Evolutionary conservation across 2,888 invertebrate species (phyloP), one percentile per base, ranked within the genome.

Genomic region (Drosophila paranaensis): DNA sequence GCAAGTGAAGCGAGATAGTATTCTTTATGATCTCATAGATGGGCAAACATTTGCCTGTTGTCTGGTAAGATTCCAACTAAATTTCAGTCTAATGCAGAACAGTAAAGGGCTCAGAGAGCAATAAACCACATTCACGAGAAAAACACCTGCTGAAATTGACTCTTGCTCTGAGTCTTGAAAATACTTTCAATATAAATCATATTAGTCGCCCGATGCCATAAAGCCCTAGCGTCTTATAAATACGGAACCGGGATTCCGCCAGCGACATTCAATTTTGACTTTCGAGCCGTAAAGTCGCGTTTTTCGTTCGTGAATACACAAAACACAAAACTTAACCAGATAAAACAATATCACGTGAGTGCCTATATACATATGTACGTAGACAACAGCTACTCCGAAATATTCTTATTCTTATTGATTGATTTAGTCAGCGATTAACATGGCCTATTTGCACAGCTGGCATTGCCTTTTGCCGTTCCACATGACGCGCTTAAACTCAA

Each of bases 41-140:
- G 51, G 67, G 50, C 70, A 81, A 81, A 77, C 74, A 82, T 84
- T 84, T 83, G 50, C 56, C 20, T 39, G 25, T 53, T 55, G 86
- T 81, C 87, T 83, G 63, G 60, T 63, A 39, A 37, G 66, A 70
- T 77, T 83, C 75, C 61, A 61, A 43, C 63, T 77, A 86, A 74
- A 74, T 71, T 56, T 39, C 5, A 25, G 50, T 27, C n/a, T 72
- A 75, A 60, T 57, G 55, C 46, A 62, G 56, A 62, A 50, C 64
- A 56, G 68, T 64, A 66, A 77, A 77, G 54, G 58, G 60, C 57
- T 71, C n/a, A 46, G 40, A 33, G 51, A 60, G 60, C 30, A 11
- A 51, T 57, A 58, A 54, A 57, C 39, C 50, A 39, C 57, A 48
- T 72, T 77, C 68, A 53, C 53, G 61, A 60, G 61, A 79, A 71